Evolutionary conservation across 2,113 vertebrate species (phyloP).

Genomic region (Vulpes ferrilata): DNA sequence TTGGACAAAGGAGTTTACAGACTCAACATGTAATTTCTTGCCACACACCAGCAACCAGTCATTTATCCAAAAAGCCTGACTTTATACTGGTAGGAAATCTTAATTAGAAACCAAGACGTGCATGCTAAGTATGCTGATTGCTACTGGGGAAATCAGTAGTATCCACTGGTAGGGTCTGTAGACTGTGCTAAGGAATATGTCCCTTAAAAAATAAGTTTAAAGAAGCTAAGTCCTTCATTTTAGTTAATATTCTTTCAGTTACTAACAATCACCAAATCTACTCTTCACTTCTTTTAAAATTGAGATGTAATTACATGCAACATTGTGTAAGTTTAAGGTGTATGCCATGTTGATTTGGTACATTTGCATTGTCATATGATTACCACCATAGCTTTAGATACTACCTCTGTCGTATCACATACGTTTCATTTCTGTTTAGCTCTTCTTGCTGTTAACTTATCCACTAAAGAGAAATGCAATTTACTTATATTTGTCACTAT

Average conservation of each 20-base stretch:
- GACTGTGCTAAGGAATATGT: neutral
- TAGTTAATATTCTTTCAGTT: neutral
- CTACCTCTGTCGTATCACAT: neutral
- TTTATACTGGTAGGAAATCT: neutral
- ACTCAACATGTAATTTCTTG: neutral
- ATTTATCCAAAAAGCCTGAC: neutral
- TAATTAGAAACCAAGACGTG: slow-evolving; percentile 9
- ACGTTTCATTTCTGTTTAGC: neutral
- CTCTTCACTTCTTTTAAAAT: neutral
- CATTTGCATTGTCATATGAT: neutral
- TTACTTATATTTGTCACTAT: neutral
- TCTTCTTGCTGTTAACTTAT: neutral
- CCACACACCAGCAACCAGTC: neutral
- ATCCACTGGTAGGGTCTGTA: neutral
- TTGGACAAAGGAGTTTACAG: neutral
- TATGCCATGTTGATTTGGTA: neutral
- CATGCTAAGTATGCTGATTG: neutral
- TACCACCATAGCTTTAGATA: neutral
- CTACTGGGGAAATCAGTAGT: neutral
- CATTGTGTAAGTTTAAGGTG: neutral
- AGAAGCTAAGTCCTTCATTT: neutral
- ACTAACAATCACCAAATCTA: neutral
- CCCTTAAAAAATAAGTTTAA: neutral
- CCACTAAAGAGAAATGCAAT: neutral
- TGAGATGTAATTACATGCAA: neutral